Conservation (phyloP, 1,140 invertebrate genomes). For the Neodiprion fabricii region DNA sequence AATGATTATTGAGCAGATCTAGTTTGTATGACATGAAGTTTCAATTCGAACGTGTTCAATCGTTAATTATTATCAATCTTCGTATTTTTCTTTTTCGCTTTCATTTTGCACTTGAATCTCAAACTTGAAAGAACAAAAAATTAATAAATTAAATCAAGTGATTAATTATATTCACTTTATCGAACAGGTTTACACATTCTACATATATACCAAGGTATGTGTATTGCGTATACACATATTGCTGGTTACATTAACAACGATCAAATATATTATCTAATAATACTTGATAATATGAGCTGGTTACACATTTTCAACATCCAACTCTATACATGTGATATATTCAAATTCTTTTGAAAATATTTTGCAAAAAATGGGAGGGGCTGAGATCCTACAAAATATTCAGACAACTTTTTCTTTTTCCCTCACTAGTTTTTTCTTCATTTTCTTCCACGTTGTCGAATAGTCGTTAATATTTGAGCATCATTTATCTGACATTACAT, state of each 20-base stretch:
- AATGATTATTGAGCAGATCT: conserved; percentile 3
- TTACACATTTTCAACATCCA: conserved; percentile 16
- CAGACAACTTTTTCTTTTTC: neutral
- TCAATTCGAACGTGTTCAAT: neutral
- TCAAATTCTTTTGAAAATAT: neutral
- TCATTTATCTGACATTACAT: neutral
- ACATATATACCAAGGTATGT: neutral
- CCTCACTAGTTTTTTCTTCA: neutral
- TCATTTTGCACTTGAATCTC: neutral
- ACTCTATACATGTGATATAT: neutral
- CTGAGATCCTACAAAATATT: neutral
- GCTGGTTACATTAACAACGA: neutral
- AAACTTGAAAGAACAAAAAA: neutral
- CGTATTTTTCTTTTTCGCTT: neutral
- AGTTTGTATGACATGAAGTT: neutral
- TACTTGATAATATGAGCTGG: conserved; percentile 12
- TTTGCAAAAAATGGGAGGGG: neutral
- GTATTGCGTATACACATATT: neutral
- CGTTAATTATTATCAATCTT: neutral
- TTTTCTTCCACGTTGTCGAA: neutral
- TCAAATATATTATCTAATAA: conserved; percentile 10
- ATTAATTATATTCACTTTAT: neutral
- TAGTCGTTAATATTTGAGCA: neutral
- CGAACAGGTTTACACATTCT: neutral
- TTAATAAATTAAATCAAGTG: neutral